phyloP scores from a whole-genome alignment of 2,888 invertebrate genomes.

The Hypercompe scribonia region DNA sequence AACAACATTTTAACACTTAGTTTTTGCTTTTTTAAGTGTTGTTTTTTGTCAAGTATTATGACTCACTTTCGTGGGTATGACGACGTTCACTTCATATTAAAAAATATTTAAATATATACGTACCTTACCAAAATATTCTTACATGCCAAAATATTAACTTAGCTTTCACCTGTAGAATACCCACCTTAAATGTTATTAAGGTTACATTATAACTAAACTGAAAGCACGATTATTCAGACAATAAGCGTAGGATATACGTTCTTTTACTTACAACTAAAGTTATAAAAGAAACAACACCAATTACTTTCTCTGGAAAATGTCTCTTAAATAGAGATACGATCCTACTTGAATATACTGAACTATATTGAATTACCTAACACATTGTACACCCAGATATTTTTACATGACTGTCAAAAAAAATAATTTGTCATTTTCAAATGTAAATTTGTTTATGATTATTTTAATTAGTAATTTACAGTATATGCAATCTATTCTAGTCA shows the following conservation, averaged over 20 bases:
- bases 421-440: background rate
- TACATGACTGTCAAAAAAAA: too few relatives aligned
- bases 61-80: background rate
- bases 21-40: too few relatives aligned
- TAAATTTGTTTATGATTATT: too few relatives aligned
- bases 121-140: background rate
- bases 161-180: background rate
- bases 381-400: too few relatives aligned
- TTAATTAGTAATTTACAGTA: background rate
- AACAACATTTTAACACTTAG: too few relatives aligned
- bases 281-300: background rate
- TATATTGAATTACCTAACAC: background rate
- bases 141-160: background rate
- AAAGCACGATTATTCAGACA: background rate
- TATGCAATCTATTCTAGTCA: background rate
- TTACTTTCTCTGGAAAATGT: background rate
- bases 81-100: background rate
- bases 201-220: background rate
- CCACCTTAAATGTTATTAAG: background rate
- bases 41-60: background rate
- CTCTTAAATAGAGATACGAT: background rate
- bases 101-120: background rate
- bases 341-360: background rate
- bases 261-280: background rate
- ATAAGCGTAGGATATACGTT: background rate